These are phyloP conservation scores for Proisotoma minuta DNA, from an alignment of 2,888 invertebrate genomes.

Conservation along the genomic window DNA sequence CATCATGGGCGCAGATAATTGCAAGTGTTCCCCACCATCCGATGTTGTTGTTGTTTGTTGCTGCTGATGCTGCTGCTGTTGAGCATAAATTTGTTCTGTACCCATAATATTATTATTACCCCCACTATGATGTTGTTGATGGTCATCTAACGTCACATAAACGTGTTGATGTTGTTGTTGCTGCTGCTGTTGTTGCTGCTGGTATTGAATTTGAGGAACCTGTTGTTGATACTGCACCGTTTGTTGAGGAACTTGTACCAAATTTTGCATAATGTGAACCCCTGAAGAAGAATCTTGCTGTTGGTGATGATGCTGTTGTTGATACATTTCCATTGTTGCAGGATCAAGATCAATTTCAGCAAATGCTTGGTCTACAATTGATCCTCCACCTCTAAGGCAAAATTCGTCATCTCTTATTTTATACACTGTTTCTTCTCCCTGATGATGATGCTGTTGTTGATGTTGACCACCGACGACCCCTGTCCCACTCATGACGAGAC, in stretches of 20 bases:
- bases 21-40: background rate
- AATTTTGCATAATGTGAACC: background rate
- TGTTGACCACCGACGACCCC: background rate
- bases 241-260: background rate
- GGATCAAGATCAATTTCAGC: slow-evolving; percentile 6
- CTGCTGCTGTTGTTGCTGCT: background rate
- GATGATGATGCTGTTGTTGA: slow-evolving; percentile 1
- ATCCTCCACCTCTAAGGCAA: background rate
- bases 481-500: background rate
- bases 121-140: background rate
- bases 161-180: background rate
- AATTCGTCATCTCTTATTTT: slow-evolving; percentile 22
- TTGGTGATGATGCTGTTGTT: background rate
- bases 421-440: slow-evolving; percentile 31
- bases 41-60: background rate
- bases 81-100: too few relatives aligned
- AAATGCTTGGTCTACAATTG: background rate
- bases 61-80: background rate
- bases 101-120: too few relatives aligned
- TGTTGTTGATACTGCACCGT: background rate
- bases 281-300: background rate
- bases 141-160: too few relatives aligned
- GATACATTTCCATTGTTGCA: background rate
- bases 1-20: background rate
- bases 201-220: background rate